Conservation (phyloP, 2,888 invertebrate genomes). For the Lobophora halterata region DNA sequence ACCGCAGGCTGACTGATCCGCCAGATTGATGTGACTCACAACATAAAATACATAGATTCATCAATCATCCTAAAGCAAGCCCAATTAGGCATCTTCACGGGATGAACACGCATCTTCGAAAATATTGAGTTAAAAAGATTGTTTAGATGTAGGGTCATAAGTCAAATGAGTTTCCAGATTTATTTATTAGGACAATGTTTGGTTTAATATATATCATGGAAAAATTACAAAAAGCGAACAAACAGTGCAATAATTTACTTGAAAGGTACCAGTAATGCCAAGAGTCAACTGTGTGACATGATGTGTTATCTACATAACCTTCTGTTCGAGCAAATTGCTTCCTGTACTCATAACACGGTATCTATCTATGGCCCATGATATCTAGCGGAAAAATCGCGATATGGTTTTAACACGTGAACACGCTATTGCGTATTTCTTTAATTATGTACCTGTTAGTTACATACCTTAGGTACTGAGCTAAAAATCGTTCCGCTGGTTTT, state of each 20-base stretch:
- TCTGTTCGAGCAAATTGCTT: constrained; percentile 73
- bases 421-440: no score
- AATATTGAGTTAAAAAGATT: no score
- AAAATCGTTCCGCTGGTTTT: no score
- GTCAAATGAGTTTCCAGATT: no score
- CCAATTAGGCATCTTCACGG: no score
- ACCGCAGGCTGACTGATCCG: constrained; percentile 1
- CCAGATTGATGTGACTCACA: constrained; percentile 1
- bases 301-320: constrained; percentile 69
- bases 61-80: not conserved
- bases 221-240: not conserved
- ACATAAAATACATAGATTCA: no score
- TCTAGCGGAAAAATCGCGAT: constrained; percentile 13
- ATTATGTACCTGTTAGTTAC: no score
- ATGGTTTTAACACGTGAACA: constrained; percentile 7
- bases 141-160: no score
- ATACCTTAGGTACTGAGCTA: no score
- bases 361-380: constrained; percentile 33
- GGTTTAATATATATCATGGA: no score
- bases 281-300: constrained; percentile 39
- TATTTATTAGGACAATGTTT: no score
- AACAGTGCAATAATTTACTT: not conserved
- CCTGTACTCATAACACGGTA: constrained; percentile 61
- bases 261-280: constrained; percentile 21
- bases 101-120: no score